Percentiles rank a stretch among this genome's conserved stretches.
Conservation (phyloP, 2,888 invertebrate species). For the Steinernema scapterisci region DNA sequence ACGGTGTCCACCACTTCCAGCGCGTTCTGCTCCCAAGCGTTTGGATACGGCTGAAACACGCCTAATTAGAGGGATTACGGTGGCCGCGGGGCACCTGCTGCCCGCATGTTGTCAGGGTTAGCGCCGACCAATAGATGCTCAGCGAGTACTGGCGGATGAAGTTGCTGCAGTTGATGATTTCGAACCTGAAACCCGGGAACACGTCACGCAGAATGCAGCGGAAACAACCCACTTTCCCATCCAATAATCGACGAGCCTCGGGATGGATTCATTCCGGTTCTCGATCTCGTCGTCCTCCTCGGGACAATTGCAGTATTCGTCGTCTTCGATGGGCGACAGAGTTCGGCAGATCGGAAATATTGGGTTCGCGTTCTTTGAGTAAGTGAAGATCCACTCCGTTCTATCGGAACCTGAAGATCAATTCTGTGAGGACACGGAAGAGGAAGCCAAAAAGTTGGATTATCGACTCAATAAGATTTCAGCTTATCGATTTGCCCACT, state of each 20-base stretch:
- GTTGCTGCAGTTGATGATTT: conserved; percentile 50
- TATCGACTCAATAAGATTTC: conserved; percentile 4
- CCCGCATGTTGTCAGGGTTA: conserved; percentile 64
- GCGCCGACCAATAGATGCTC: conserved; percentile 64
- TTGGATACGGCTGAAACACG: conserved; percentile 57
- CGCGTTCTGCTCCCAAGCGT: conserved; percentile 57
- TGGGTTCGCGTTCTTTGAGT: conserved; percentile 61
- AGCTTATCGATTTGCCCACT: neutral
- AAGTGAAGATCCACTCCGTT: conserved; percentile 56
- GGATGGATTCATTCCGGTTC: neutral
- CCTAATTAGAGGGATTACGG: conserved; percentile 16
- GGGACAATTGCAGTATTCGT: neutral
- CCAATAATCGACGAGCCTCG: conserved; percentile 8
- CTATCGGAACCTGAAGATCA: conserved; percentile 50
- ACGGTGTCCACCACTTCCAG: conserved; percentile 63
- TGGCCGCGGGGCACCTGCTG: conserved; percentile 48
- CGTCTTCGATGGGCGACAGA: conserved; percentile 13
- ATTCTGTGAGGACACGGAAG: neutral
- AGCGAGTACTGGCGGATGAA: conserved; percentile 64
- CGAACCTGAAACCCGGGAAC: conserved; percentile 34
- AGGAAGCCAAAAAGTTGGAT: neutral
- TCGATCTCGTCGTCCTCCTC: neutral
- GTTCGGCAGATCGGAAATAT: conserved; percentile 49
- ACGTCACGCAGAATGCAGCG: no score
- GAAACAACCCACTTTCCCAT: neutral